Conservation (phyloP, 2,797 vertebrate genomes). For the Okamejei kenojei region DNA sequence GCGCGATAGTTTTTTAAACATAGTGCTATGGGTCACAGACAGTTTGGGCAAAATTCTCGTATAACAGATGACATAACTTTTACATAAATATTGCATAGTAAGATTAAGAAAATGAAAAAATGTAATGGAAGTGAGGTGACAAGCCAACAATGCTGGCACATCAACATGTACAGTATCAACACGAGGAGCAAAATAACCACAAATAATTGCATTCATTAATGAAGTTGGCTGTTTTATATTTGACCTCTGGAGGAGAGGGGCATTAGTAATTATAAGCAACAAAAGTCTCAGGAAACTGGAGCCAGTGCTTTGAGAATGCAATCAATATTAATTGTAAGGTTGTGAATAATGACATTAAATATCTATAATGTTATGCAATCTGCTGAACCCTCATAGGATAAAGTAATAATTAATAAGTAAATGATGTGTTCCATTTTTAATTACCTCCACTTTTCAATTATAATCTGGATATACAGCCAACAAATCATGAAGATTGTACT, state of each 20-base stretch:
- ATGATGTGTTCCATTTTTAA: constrained; percentile 25
- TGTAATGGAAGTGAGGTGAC: neutral
- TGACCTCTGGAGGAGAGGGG: neutral
- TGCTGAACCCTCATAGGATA: neutral
- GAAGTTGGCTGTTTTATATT: constrained; percentile 28
- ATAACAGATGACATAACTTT: neutral
- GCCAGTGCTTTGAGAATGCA: neutral
- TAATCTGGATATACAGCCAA: neutral
- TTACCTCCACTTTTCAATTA: constrained; percentile 32
- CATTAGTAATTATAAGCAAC: constrained; percentile 20
- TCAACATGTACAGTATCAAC: neutral
- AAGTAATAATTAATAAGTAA: constrained; percentile 31
- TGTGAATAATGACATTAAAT: neutral
- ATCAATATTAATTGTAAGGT: constrained; percentile 19
- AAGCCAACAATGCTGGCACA: neutral
- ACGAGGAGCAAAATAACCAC: neutral
- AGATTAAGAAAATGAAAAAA: neutral
- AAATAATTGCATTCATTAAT: constrained; percentile 27
- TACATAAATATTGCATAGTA: neutral
- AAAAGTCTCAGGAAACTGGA: constrained; percentile 20
- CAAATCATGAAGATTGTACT: neutral
- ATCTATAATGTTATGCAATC: constrained; percentile 7
- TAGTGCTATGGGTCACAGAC: no score
- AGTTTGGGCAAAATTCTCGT: no score
- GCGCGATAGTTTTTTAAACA: no score